These are phyloP conservation scores for Rhopilema esculentum DNA, from an alignment of 30 jellyfish, hydroid and myxozoan species.

Conservation along the genomic window DNA sequence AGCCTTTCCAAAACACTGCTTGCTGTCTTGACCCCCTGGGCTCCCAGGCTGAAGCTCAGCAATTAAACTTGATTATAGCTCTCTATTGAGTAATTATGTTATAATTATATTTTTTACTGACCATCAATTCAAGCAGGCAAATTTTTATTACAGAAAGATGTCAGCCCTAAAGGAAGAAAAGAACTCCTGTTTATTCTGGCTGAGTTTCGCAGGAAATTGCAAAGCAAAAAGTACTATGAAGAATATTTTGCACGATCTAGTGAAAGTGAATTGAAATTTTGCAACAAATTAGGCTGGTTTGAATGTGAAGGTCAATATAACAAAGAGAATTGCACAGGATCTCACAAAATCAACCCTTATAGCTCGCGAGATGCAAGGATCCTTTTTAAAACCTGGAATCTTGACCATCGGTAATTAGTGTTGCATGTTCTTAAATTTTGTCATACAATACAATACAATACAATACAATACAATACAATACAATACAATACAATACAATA, in stretches of 20 bases:
- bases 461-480: neutral
- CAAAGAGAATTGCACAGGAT: slow-evolving; percentile 48
- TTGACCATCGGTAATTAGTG: slow-evolving; percentile 87
- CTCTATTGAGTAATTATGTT: too few species aligned
- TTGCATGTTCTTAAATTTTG: neutral
- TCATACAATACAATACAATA: neutral
- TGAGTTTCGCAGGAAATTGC: slow-evolving; percentile 52
- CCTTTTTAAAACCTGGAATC: slow-evolving; percentile 94
- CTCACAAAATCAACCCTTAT: slow-evolving; percentile 88
- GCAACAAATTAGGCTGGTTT: slow-evolving; percentile 91
- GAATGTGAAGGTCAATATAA: slow-evolving; percentile 82
- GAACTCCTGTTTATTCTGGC: slow-evolving; percentile 1
- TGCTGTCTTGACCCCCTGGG: too few species aligned
- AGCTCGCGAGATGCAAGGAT: slow-evolving; percentile 85
- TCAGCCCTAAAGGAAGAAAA: slow-evolving; percentile 9
- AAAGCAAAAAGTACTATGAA: slow-evolving; percentile 37
- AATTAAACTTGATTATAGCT: too few species aligned
- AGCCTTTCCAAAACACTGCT: too few species aligned
- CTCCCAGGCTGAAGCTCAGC: too few species aligned
- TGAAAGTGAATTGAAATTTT: slow-evolving; percentile 34
- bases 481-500: neutral
- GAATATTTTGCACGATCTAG: slow-evolving; percentile 82
- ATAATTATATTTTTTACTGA: too few species aligned
- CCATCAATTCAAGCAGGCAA: too few species aligned
- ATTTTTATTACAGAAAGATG: slow-evolving; percentile 21